Base-by-base conservation (phyloP, 1,140 invertebrate species). In the Camponotus vicinus region DNA sequence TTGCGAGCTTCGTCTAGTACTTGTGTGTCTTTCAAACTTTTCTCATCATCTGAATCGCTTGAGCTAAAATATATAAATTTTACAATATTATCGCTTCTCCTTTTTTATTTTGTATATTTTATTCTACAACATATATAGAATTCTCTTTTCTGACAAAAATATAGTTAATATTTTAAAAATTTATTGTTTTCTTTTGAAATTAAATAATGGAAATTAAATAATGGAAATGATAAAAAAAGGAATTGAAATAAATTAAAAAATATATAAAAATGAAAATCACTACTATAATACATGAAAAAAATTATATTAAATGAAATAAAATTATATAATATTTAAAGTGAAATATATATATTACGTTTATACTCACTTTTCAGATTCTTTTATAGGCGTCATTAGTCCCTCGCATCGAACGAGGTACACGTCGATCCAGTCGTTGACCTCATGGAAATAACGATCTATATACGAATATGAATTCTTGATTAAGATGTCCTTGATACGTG, bases 351-450 rank as follows among this genome's bases (percentile, higher is more conserved):
- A 40, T 61, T 9, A 27, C 27, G 27, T 27, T 27, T 27, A 27
- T 13, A 77, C 57, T 77, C 27, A 77, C 57, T n/a, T 42, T 18
- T 73, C 15, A 5, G 57, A 57, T 59, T 75, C 34, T 52, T 52
- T 15, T 42, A 59, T 9, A 3, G 13, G 64, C 13, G 34, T 66
- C 64, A 52, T 52, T 52, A 27, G 15, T 7, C 27, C 32, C 2
- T 78, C 42, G 45, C 18, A 45, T 78, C 34, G 40, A 8, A 69
- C 45, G 4, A 52, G 45, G n/a, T 69, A 27, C 34, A 52, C 13
- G 13, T 80, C 64, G 21, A 80, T 55, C 21, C 67, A 79, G 0
- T 67, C n/a, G 13, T 18, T n/a, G 21, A 80, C 40, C 2, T 40
- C 34, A 8, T 1, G 2, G 5, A 55, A 70, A 21, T 69, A 80